These are phyloP conservation scores for Rhamphomyia laevipes DNA, from an alignment of 2,888 invertebrate genomes.

Conservation along the genomic window DNA sequence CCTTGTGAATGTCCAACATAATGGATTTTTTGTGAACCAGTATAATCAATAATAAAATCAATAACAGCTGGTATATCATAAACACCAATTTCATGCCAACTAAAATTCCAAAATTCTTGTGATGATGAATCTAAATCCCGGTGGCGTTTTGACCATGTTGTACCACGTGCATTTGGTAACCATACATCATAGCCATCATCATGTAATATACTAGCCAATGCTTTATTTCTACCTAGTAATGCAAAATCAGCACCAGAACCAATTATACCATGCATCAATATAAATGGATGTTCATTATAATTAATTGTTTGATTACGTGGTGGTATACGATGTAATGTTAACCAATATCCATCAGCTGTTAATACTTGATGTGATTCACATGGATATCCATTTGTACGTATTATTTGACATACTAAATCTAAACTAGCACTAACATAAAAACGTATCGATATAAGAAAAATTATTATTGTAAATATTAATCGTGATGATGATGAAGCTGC, in stretches of 20 bases:
- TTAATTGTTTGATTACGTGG: conserved; percentile 18
- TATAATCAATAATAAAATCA: conserved; percentile 24
- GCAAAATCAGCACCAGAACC: conserved; percentile 28
- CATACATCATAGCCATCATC: conserved; percentile 33
- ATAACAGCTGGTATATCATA: conserved; percentile 29
- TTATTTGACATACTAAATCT: conserved; percentile 25
- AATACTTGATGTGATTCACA: conserved; percentile 24
- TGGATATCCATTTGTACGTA: conserved; percentile 20
- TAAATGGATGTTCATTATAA: conserved; percentile 17
- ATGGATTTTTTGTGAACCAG: conserved; percentile 21
- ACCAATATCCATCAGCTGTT: conserved; percentile 26
- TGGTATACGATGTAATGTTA: conserved; percentile 29
- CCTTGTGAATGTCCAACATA: conserved; percentile 33
- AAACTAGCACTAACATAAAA: not conserved
- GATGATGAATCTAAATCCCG: conserved; percentile 19
- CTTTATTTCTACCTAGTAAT: conserved; percentile 22
- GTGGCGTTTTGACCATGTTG: conserved; percentile 25
- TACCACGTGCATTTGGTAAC: conserved; percentile 30
- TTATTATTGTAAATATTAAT: not conserved
- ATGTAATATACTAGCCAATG: conserved; percentile 23
- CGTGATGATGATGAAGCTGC: not conserved
- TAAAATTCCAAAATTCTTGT: conserved; percentile 29
- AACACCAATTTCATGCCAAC: conserved; percentile 33
- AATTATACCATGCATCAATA: conserved; percentile 25
- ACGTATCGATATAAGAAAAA: too few relatives aligned